A percentile compares a stretch with the other conserved stretches of the same genome.
Conservation (phyloP, 2,113 vertebrate genomes). For the Regulus satrapa region DNA sequence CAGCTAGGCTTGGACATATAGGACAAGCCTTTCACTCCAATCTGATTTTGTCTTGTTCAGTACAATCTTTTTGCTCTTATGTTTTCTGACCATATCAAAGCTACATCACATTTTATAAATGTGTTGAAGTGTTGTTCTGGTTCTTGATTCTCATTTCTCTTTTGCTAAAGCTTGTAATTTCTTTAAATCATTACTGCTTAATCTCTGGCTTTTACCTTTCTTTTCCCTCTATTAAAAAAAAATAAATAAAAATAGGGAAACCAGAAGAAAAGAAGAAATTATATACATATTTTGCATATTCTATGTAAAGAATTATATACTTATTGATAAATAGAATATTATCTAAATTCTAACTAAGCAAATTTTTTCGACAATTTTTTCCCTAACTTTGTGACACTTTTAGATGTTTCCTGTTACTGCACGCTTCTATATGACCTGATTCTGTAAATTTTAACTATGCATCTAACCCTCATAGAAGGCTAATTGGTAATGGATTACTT, state of each 20-base stretch:
- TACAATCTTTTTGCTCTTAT: not conserved
- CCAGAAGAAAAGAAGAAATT: not conserved
- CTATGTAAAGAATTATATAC: not conserved
- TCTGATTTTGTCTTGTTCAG: not conserved
- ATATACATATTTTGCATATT: not conserved
- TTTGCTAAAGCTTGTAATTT: not conserved
- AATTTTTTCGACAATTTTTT: not conserved
- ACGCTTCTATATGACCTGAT: not conserved
- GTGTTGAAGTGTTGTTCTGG: not conserved
- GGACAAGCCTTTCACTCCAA: not conserved
- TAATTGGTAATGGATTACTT: not conserved
- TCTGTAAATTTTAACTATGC: not conserved
- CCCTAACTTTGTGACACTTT: not conserved
- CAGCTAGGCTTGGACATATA: not conserved
- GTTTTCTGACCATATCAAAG: not conserved
- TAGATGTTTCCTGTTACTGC: not conserved
- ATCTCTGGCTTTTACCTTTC: not conserved
- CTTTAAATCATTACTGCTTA: not conserved
- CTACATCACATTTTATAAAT: not conserved
- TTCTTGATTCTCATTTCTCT: not conserved
- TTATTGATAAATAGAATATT: not conserved
- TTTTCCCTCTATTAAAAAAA: not conserved
- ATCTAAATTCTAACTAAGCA: not conserved
- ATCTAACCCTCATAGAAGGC: not conserved
- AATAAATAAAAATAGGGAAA: not conserved